Percentiles rank a stretch among this genome's conserved stretches.
These are phyloP conservation scores for Anthopleura xanthogrammica DNA, from an alignment of 92 coral and sea anemone genomes.

Conservation along the genomic window DNA sequence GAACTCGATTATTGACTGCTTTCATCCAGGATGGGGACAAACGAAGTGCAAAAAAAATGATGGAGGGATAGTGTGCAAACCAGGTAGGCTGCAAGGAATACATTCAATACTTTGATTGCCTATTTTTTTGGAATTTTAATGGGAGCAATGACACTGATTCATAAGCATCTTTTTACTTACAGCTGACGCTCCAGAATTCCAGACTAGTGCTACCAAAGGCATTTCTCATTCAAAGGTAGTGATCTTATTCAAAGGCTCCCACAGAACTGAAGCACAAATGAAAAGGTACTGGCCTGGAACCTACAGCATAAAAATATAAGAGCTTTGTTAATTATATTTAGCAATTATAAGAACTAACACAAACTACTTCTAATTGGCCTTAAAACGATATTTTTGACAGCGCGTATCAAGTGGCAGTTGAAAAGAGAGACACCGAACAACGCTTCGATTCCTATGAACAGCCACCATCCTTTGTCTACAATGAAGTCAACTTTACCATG, in stretches of 20 bases:
- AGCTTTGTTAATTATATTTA: no score
- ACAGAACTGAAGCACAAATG: neutral
- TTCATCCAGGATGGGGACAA: conserved; percentile 1
- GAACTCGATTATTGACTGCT: neutral
- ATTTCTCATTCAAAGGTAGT: neutral
- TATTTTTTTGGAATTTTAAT: no score
- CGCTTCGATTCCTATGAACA: neutral
- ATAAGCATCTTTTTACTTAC: neutral
- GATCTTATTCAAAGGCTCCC: neutral
- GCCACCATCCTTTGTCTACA: neutral
- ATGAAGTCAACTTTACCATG: neutral
- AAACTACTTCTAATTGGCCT: no score
- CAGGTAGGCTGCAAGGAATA: neutral
- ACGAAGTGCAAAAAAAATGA: neutral
- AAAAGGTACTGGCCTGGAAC: neutral
- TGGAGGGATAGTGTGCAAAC: neutral
- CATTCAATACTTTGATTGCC: no score
- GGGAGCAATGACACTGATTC: no score
- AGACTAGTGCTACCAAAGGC: neutral
- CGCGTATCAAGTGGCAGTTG: no score
- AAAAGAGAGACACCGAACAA: no score
- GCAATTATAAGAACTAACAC: neutral
- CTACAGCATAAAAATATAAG: no score
- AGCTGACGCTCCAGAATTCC: neutral
- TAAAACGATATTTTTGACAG: no score